A percentile compares a stretch with the other conserved stretches of the same genome.
Evolutionary conservation across 2,113 vertebrate genomes (phyloP).

Genomic region (Callithrix jacchus): DNA sequence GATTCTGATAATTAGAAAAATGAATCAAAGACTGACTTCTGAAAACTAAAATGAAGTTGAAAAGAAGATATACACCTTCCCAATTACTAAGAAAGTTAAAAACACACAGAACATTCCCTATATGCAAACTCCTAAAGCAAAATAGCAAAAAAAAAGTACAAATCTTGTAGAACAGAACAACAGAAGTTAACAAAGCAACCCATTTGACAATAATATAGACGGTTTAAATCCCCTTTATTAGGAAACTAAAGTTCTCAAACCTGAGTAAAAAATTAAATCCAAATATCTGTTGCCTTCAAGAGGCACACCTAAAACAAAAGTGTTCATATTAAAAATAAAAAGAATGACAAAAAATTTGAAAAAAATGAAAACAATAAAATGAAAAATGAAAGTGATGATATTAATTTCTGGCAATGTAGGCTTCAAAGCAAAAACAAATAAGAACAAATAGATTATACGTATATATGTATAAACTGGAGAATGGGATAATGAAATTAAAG

Average conservation of each 20-base stretch:
- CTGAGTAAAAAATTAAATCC: not conserved
- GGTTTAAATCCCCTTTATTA: not conserved
- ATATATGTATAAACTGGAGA: not conserved
- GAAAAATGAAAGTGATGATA: not conserved
- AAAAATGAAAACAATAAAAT: conserved; percentile 45
- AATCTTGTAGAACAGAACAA: not conserved
- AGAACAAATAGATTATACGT: not conserved
- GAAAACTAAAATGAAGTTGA: not conserved
- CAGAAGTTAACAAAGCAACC: not conserved
- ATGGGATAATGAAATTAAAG: not conserved
- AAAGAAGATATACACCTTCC: not conserved
- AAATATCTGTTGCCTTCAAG: not conserved
- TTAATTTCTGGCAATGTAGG: conserved; percentile 10
- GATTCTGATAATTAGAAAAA: conserved; percentile 20
- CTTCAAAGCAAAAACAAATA: conserved; percentile 38
- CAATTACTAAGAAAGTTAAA: not conserved
- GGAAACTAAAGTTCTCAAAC: not conserved
- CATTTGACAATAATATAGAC: not conserved
- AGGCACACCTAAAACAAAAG: not conserved
- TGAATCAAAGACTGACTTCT: not conserved
- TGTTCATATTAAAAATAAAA: conserved; percentile 1
- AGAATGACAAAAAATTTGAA: not conserved
- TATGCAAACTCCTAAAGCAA: not conserved
- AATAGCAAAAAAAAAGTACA: not conserved
- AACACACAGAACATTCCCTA: not conserved